Evolutionary conservation across 2,888 invertebrate genomes (phyloP).

Genomic region (Drosophila pseudotalamancana): DNA sequence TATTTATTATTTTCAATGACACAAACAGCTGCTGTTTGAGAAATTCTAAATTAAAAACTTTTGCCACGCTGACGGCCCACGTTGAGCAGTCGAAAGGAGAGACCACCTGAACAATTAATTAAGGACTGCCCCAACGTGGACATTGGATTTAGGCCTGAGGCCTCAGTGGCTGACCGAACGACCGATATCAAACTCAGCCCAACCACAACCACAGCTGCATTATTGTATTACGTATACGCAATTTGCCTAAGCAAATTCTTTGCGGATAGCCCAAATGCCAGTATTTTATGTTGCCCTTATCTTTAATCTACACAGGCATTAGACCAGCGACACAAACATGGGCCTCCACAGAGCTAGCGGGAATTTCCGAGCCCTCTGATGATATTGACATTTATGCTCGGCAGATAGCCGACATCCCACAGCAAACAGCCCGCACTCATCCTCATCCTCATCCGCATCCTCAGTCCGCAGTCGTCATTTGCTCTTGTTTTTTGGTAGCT

Average conservation of each 20-base stretch:
- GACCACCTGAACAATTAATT: constrained; percentile 63
- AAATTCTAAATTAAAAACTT: constrained; percentile 47
- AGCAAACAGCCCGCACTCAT: not conserved
- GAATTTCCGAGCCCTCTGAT: constrained; percentile 50
- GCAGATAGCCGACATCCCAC: constrained; percentile 40
- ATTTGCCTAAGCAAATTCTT: constrained; percentile 52
- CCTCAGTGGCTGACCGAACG: not conserved
- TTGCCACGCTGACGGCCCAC: constrained; percentile 2
- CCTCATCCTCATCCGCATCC: not conserved
- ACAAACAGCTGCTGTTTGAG: constrained; percentile 34
- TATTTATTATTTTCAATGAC: constrained; percentile 54
- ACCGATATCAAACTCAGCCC: constrained; percentile 54
- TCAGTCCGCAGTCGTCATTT: constrained; percentile 8
- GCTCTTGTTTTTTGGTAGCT: constrained; percentile 30
- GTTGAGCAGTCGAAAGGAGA: constrained; percentile 5
- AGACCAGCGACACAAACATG: constrained; percentile 60
- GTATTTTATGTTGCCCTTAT: constrained; percentile 69
- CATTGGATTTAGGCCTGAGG: not conserved
- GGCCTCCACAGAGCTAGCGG: constrained; percentile 55
- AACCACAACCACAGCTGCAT: constrained; percentile 42
- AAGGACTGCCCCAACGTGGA: constrained; percentile 24
- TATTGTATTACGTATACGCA: constrained; percentile 57
- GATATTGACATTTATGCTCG: constrained; percentile 74
- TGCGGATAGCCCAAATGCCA: constrained; percentile 42
- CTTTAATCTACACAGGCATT: constrained; percentile 75